phyloP scores from a whole-genome alignment of 2,113 vertebrate species.

The Neogobius melanostomus region DNA sequence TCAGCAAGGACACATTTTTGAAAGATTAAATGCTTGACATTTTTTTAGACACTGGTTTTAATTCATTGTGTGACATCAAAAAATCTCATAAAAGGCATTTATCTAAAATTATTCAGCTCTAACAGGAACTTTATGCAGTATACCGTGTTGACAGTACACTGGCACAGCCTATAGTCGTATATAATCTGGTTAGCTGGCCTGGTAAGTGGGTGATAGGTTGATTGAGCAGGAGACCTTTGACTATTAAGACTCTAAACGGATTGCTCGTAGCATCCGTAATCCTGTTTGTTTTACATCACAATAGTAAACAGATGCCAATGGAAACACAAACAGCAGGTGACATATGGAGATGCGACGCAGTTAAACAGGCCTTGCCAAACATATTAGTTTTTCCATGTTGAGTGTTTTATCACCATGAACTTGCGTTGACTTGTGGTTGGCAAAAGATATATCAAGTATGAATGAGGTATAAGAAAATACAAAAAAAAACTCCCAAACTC shows the following conservation, averaged over 20 bases:
- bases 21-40: conserved; percentile 17
- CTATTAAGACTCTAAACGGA: conserved; percentile 21
- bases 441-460: neutral
- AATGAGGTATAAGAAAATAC: neutral
- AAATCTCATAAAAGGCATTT: neutral
- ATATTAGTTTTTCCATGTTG: neutral
- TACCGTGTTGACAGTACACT: neutral
- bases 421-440: neutral
- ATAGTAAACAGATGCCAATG: neutral
- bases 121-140: neutral
- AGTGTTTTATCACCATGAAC: neutral
- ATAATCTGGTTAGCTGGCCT: conserved; percentile 23
- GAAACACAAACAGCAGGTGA: conserved; percentile 5
- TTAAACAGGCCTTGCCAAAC: neutral
- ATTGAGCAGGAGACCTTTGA: conserved; percentile 6
- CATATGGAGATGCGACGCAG: neutral
- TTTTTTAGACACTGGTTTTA: conserved; percentile 33
- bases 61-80: conserved; percentile 43
- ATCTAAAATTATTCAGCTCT: too few relatives aligned
- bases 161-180: conserved; percentile 17
- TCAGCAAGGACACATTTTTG: conserved; percentile 23
- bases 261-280: neutral
- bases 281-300: conserved; percentile 8
- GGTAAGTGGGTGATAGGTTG: conserved; percentile 22
- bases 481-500: too few relatives aligned